Evolutionary conservation across 2,888 invertebrate species (phyloP).

Genomic region (Noctuana brunneofusca): DNA sequence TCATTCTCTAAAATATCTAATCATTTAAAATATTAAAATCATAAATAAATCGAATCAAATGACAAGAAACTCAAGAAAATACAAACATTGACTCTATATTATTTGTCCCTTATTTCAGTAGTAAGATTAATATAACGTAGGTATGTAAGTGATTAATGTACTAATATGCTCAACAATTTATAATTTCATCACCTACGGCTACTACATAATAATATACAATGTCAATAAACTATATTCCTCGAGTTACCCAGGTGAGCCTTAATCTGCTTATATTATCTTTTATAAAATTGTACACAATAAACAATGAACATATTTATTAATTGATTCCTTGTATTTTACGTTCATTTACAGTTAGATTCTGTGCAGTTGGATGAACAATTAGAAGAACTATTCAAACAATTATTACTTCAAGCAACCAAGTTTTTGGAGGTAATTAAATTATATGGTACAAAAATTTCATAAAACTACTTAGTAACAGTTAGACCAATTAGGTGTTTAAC

Average conservation of each 20-base stretch:
- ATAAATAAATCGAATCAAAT: too few relatives aligned
- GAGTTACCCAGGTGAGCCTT: constrained; percentile 67
- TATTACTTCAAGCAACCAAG: constrained; percentile 85
- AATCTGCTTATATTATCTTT: constrained; percentile 4
- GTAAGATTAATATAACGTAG: too few relatives aligned
- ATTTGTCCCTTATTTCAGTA: too few relatives aligned
- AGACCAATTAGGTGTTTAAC: too few relatives aligned
- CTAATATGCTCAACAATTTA: too few relatives aligned
- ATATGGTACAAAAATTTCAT: background rate
- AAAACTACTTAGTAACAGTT: background rate
- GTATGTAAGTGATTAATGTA: too few relatives aligned
- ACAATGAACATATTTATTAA: background rate
- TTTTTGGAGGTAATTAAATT: constrained; percentile 82
- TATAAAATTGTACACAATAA: background rate
- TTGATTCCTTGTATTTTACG: background rate
- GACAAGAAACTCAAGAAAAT: too few relatives aligned
- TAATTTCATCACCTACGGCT: too few relatives aligned
- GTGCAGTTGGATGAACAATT: constrained; percentile 91
- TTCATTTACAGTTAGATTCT: constrained; percentile 86
- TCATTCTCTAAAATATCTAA: too few relatives aligned
- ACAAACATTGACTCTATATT: too few relatives aligned
- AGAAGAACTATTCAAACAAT: constrained; percentile 86
- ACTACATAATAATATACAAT: too few relatives aligned
- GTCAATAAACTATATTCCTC: constrained; percentile 69
- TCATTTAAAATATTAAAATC: too few relatives aligned